A percentile compares a stretch with the other conserved stretches of the same genome.
phyloP scores from a whole-genome alignment of 2,797 vertebrate species.

The Picus viridis region DNA sequence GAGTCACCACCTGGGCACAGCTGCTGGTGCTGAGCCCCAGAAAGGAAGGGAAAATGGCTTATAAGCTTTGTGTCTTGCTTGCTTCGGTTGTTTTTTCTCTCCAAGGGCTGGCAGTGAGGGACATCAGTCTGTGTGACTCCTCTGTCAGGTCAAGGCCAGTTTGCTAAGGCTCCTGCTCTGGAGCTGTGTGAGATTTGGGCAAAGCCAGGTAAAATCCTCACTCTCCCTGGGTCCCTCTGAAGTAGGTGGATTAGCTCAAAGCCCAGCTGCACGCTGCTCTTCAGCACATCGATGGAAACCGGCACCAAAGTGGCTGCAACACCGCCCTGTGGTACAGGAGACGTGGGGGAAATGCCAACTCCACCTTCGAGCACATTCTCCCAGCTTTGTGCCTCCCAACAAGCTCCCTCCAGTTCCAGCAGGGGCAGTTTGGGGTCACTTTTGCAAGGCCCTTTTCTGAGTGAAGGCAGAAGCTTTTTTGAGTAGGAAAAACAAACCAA shows the following conservation, averaged over 20 bases:
- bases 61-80: neutral
- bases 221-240: neutral
- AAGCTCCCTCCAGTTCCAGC: neutral
- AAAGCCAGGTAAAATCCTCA: neutral
- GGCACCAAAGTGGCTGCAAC: neutral
- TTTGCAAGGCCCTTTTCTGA: neutral
- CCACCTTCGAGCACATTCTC: neutral
- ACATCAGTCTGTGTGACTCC: neutral
- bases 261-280: neutral
- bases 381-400: neutral
- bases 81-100: neutral
- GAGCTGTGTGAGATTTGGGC: neutral
- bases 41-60: neutral
- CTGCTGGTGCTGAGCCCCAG: neutral
- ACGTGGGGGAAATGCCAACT: neutral
- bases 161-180: neutral
- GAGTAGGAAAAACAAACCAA: neutral
- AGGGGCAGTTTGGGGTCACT: neutral
- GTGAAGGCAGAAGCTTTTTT: neutral
- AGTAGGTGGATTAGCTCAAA: neutral
- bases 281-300: neutral
- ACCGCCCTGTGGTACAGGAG: neutral
- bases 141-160: neutral
- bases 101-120: neutral
- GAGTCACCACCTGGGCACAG: neutral